phyloP scores from a whole-genome alignment of 2,113 vertebrate genomes.

The Upupa epops region DNA sequence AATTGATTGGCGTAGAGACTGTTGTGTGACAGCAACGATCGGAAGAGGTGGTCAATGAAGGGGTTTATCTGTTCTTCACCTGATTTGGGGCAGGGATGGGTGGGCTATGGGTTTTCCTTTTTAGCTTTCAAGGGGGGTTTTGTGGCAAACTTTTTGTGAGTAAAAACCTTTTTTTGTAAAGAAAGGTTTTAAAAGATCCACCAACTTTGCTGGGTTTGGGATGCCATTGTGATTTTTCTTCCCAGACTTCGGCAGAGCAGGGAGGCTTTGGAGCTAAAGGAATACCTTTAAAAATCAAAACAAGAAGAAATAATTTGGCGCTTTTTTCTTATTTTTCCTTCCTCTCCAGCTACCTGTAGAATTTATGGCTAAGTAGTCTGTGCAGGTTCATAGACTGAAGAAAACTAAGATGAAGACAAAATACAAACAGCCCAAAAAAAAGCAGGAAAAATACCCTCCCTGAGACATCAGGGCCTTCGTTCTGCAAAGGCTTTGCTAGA shows the following conservation, averaged over 20 bases:
- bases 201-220: slow-evolving; percentile 48
- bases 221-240: slow-evolving; percentile 46
- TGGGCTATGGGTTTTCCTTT: slow-evolving; percentile 25
- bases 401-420: slow-evolving; percentile 57
- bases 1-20: slow-evolving; percentile 92
- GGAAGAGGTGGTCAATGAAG: background rate
- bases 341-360: slow-evolving; percentile 68
- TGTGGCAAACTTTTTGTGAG: slow-evolving; percentile 61
- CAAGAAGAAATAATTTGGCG: background rate
- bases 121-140: slow-evolving; percentile 21
- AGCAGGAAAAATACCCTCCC: background rate
- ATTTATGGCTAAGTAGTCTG: slow-evolving; percentile 77
- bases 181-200: slow-evolving; percentile 62
- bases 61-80: background rate
- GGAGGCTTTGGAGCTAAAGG: slow-evolving; percentile 22
- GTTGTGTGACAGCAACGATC: slow-evolving; percentile 76
- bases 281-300: slow-evolving; percentile 40
- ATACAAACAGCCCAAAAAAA: slow-evolving; percentile 62
- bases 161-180: slow-evolving; percentile 50
- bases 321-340: slow-evolving; percentile 18
- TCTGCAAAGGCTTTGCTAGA: slow-evolving; percentile 41
- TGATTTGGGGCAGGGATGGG: background rate
- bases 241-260: background rate
- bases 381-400: slow-evolving; percentile 86
- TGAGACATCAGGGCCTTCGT: slow-evolving; percentile 25